Evolutionary conservation across 2,113 vertebrate species (phyloP).

Genomic region (Orthonyx spaldingii): DNA sequence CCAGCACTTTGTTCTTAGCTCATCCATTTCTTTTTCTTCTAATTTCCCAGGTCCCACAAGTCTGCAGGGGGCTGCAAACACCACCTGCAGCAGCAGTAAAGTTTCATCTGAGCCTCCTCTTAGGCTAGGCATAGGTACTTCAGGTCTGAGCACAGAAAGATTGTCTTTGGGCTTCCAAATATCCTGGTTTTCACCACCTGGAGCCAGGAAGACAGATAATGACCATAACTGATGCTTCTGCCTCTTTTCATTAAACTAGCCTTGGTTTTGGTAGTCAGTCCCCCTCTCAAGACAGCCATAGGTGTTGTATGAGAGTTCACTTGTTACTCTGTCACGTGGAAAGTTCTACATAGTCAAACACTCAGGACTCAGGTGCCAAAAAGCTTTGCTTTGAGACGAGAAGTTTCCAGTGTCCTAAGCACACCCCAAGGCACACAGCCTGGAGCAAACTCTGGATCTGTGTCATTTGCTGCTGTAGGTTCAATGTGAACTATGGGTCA

Average conservation of each 20-base stretch:
- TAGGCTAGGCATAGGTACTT: neutral
- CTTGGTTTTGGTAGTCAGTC: neutral
- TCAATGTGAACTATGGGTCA: slow-evolving; percentile 4
- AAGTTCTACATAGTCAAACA: neutral
- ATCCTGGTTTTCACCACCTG: neutral
- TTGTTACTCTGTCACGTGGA: neutral
- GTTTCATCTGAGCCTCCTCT: neutral
- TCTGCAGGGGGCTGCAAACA: neutral
- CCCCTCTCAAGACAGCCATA: neutral
- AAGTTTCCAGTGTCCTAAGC: neutral
- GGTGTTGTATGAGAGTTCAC: neutral
- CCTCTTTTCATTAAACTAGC: neutral
- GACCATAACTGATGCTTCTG: neutral
- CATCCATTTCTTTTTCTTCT: neutral
- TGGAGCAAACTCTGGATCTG: neutral
- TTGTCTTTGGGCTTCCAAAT: neutral
- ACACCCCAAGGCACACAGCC: neutral
- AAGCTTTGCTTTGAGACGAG: neutral
- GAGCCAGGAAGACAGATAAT: neutral
- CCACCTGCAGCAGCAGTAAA: neutral
- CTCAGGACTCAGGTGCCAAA: slow-evolving; percentile 12
- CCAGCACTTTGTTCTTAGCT: neutral
- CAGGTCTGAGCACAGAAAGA: neutral
- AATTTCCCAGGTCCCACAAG: neutral
- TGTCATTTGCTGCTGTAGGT: slow-evolving; percentile 26